Evolutionary conservation across 2,113 vertebrate genomes (phyloP).

Genomic region (Lipophrys pholis): DNA sequence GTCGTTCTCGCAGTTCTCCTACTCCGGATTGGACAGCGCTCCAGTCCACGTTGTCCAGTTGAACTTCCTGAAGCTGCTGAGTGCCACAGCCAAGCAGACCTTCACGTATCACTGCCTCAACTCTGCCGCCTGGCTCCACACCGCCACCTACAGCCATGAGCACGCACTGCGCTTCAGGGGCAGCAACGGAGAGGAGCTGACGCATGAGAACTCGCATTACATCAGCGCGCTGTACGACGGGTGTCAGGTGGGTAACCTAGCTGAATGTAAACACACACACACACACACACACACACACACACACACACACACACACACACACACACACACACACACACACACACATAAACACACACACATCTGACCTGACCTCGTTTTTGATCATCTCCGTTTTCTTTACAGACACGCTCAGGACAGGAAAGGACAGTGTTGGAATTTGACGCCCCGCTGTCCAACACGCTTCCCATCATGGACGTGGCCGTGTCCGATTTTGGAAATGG

Average conservation of each 20-base stretch:
- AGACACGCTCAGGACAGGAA: conserved; percentile 92
- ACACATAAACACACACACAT: too few species aligned
- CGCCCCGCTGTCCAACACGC: conserved; percentile 89
- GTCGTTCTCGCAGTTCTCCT: conserved; percentile 86
- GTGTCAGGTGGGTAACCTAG: conserved; percentile 85
- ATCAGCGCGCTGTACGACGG: conserved; percentile 90
- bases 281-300: neutral
- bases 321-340: neutral
- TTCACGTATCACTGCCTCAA: conserved; percentile 96
- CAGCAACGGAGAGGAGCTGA: conserved; percentile 92
- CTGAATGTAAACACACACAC: neutral
- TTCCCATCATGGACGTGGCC: conserved; percentile 93
- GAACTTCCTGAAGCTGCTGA: conserved; percentile 95
- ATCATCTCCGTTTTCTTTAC: conserved; percentile 59
- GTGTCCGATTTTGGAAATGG: conserved; percentile 95
- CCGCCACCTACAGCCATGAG: conserved; percentile 82
- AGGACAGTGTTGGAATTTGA: conserved; percentile 93
- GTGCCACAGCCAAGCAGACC: conserved; percentile 91
- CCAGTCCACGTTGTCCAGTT: conserved; percentile 93
- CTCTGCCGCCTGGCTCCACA: conserved; percentile 92
- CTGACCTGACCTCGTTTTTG: neutral
- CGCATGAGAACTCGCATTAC: conserved; percentile 90
- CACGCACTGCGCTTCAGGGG: conserved; percentile 92
- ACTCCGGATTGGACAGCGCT: conserved; percentile 89
- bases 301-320: neutral